Evolutionary conservation across 2,797 vertebrate species (phyloP).

Genomic region (Cirrhinus molitorella): DNA sequence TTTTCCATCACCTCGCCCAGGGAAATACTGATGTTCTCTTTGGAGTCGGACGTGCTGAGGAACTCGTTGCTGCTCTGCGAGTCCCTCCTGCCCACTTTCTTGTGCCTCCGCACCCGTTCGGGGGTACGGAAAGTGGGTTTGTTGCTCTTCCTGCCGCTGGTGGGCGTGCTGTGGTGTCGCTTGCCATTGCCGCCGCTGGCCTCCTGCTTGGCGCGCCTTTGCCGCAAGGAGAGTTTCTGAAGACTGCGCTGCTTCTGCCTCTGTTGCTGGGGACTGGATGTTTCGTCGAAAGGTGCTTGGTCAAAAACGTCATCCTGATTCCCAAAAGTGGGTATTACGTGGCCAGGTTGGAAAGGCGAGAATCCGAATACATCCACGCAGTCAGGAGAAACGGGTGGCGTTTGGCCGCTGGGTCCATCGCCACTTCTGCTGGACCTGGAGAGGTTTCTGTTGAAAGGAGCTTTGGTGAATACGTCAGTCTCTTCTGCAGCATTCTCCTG

Average conservation of each 20-base stretch:
- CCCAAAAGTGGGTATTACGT: slow-evolving; percentile 65
- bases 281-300: slow-evolving; percentile 82
- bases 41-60: slow-evolving; percentile 91
- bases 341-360: slow-evolving; percentile 86
- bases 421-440: slow-evolving; percentile 73
- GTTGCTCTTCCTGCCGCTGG: slow-evolving; percentile 80
- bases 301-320: slow-evolving; percentile 88
- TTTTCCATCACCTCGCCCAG: slow-evolving; percentile 86
- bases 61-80: slow-evolving; percentile 98
- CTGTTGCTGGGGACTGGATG: slow-evolving; percentile 85
- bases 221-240: slow-evolving; percentile 90
- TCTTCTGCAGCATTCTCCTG: slow-evolving; percentile 78
- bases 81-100: slow-evolving; percentile 89
- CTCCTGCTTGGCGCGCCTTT: slow-evolving; percentile 91
- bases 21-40: slow-evolving; percentile 93
- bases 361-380: slow-evolving; percentile 90
- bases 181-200: slow-evolving; percentile 85
- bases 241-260: slow-evolving; percentile 89
- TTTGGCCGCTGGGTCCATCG: slow-evolving; percentile 66
- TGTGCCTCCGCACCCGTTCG: slow-evolving; percentile 88
- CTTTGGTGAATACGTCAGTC: slow-evolving; percentile 95
- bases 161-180: slow-evolving; percentile 91
- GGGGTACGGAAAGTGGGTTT: slow-evolving; percentile 92
- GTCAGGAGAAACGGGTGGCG: slow-evolving; percentile 77
- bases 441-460: slow-evolving; percentile 89